Percentiles rank a stretch among this genome's conserved stretches.
These are phyloP conservation scores for Scrobipalpa atriplicella DNA, from an alignment of 2,888 invertebrate species.

Conservation along the genomic window DNA sequence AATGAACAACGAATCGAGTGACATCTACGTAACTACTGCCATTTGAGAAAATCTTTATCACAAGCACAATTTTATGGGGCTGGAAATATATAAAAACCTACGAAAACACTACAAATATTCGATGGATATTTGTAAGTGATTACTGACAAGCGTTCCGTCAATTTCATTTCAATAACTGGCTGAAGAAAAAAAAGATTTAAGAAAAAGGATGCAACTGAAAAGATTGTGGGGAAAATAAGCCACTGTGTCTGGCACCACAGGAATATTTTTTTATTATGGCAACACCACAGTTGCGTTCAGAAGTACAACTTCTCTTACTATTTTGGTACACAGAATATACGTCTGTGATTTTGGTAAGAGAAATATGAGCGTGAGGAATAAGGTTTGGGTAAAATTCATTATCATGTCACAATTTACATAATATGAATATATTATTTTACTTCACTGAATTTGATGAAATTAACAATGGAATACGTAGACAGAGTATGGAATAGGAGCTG, in stretches of 20 bases:
- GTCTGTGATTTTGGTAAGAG: too few relatives aligned
- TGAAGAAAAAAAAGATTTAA: not conserved
- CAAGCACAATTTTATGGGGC: constrained; percentile 25
- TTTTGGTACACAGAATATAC: not conserved
- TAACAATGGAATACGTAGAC: not conserved
- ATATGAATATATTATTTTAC: too few relatives aligned
- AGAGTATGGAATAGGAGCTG: too few relatives aligned
- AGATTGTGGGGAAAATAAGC: not conserved
- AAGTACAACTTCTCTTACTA: not conserved
- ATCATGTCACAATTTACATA: too few relatives aligned
- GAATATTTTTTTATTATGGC: not conserved
- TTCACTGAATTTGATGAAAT: not conserved
- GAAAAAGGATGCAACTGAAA: not conserved
- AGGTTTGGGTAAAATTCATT: too few relatives aligned
- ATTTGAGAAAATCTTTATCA: constrained; percentile 38
- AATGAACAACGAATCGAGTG: constrained; percentile 64
- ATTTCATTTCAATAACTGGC: constrained; percentile 18
- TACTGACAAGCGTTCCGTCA: constrained; percentile 15
- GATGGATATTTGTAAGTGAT: not conserved
- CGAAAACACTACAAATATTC: not conserved
- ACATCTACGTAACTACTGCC: constrained; percentile 61
- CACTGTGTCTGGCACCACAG: not conserved
- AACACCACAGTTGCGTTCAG: not conserved
- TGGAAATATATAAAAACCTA: not conserved
- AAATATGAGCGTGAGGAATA: too few relatives aligned